phyloP scores from a whole-genome alignment of 2,888 invertebrate species.

The Agrotis ipsilon region DNA sequence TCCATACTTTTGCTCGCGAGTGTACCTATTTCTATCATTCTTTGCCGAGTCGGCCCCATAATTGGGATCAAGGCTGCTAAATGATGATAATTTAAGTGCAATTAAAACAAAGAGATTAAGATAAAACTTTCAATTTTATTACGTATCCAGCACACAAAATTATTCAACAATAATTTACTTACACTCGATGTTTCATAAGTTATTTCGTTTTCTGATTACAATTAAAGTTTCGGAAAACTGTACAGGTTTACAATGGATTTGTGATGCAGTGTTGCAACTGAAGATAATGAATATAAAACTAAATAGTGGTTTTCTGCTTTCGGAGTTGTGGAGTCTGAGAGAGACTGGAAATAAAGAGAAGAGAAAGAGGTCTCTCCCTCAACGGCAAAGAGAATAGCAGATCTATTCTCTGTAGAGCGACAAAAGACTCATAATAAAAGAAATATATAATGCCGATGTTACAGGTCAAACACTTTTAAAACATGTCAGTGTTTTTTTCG shows the following conservation, averaged over 20 bases:
- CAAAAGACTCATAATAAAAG: no score
- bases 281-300: slow-evolving; percentile 15
- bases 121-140: slow-evolving; percentile 68
- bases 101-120: slow-evolving; percentile 37
- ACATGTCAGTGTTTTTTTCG: slow-evolving; percentile 2
- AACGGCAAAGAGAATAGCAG: no score
- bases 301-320: slow-evolving; percentile 5
- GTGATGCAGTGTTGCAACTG: slow-evolving; percentile 12
- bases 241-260: slow-evolving; percentile 29
- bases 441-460: no score
- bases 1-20: no score
- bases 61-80: not conserved
- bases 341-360: no score
- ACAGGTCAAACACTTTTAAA: slow-evolving; percentile 5
- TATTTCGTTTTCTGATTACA: slow-evolving; percentile 34
- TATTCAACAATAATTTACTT: slow-evolving; percentile 63
- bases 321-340: no score
- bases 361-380: no score
- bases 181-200: slow-evolving; percentile 47
- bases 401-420: no score
- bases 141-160: slow-evolving; percentile 74
- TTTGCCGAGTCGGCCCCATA: not conserved
- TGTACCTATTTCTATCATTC: no score
- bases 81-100: not conserved
- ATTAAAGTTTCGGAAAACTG: slow-evolving; percentile 26